Percentiles rank a stretch among this genome's conserved stretches.
Conservation (phyloP, 35 echinoderm and acorn worm species). For the Ophiothrix spiculata region DNA sequence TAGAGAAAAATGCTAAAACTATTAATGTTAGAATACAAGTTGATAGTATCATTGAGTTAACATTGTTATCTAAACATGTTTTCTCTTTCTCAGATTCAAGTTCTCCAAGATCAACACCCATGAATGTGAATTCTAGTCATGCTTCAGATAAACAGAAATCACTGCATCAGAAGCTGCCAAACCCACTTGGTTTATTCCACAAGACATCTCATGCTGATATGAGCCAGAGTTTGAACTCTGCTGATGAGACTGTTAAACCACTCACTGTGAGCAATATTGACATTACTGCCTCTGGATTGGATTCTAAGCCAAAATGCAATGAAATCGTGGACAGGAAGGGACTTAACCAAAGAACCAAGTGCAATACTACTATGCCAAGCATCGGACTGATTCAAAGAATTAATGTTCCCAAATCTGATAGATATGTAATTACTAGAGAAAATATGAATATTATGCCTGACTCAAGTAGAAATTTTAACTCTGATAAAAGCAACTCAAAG, state of each 20-base stretch:
- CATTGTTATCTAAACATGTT: not conserved
- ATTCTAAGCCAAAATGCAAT: no score
- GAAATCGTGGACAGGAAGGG: no score
- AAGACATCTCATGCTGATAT: not conserved
- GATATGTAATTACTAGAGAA: no score
- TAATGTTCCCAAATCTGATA: no score
- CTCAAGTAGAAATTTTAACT: not conserved
- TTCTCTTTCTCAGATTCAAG: not conserved
- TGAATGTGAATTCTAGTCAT: not conserved
- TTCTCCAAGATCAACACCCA: not conserved
- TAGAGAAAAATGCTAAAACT: not conserved
- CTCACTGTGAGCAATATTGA: not conserved
- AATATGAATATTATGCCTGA: not conserved
- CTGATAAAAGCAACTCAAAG: not conserved
- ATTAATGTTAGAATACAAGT: not conserved
- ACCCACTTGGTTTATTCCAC: not conserved
- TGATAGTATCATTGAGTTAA: not conserved
- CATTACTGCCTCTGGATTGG: not conserved
- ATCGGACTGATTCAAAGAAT: not conserved
- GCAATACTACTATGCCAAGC: not conserved
- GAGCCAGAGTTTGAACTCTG: not conserved
- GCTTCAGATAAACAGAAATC: not conserved
- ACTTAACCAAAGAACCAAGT: no score
- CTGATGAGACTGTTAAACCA: not conserved
- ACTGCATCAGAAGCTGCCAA: not conserved